These are phyloP conservation scores for Drosophila mercatorum DNA, from an alignment of 2,888 invertebrate genomes.

Conservation along the genomic window DNA sequence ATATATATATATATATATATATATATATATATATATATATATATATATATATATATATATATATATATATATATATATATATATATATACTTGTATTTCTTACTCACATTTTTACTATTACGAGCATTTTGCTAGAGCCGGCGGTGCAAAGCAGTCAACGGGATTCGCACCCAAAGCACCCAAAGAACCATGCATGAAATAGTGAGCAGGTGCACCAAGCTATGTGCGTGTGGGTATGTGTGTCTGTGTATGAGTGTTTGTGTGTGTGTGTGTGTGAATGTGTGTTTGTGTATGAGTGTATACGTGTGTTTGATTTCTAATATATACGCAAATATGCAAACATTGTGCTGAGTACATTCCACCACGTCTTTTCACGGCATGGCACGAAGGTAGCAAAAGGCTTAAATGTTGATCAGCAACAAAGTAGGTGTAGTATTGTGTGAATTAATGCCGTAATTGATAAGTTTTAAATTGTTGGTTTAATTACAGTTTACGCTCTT, in stretches of 20 bases:
- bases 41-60: conserved; percentile 15
- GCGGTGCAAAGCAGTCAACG: conserved; percentile 59
- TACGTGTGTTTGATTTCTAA: conserved; percentile 47
- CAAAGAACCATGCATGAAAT: conserved; percentile 50
- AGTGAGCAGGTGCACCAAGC: conserved; percentile 28
- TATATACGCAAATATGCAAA: conserved; percentile 63
- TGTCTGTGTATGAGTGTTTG: conserved; percentile 16
- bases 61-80: conserved; percentile 2
- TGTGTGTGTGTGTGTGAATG: conserved; percentile 19
- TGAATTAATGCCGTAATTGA: background rate
- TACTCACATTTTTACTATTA: conserved; percentile 37
- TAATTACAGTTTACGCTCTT: conserved; percentile 4
- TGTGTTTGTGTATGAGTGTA: conserved; percentile 18
- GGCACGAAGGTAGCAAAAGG: conserved; percentile 15
- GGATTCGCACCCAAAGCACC: conserved; percentile 52
- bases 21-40: conserved; percentile 4
- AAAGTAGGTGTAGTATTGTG: background rate
- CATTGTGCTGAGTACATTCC: conserved; percentile 51
- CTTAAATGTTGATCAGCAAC: background rate
- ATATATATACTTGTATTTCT: conserved; percentile 20
- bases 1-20: too few relatives aligned
- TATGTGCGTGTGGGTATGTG: conserved; percentile 18
- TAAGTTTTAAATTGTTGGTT: background rate
- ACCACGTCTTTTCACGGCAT: conserved; percentile 46
- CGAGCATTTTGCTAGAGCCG: conserved; percentile 28